Evolutionary conservation across 2,113 vertebrate species (phyloP), one percentile per base, ranked within the genome.

Genomic region (Blennius ocellaris): DNA sequence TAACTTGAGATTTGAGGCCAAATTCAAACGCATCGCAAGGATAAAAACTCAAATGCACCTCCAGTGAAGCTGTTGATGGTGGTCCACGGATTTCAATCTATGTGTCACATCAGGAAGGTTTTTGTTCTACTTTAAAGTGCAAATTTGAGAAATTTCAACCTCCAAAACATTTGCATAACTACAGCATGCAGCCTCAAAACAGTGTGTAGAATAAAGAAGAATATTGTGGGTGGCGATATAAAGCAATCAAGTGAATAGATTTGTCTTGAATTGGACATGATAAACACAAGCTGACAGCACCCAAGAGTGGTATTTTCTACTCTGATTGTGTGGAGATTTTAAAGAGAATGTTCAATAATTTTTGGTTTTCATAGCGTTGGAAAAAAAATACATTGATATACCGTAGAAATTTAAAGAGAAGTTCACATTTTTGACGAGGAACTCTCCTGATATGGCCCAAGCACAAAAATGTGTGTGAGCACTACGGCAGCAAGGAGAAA

Each of bases 141-240:
- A 62, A 44, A 72, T 79, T 57, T 67, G 53, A 69, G 55, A 65
- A 73, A 87, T 87, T 84, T 61, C 61, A 60, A 52, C 39, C 7
- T 8, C 41, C 40, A 45, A 73, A 61, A 64, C 57, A 85, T 87
- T 76, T 78, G 41, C 83, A 87, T 72, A 85, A 83, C 56, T 56
- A 38, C 80, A 64, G 59, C 63, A 50, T 44, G 48, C 59, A 51
- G 48, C 49, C 66, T 67, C 37, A 52, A 48, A 47, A 66, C 75
- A 62, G 21, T 68, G 47, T 73, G 44, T 74, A 60, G 74, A 68
- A 54, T 71, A 47, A 47, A 64, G 11, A 63, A 81, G 66, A 76
- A 58, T 73, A 66, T 58, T 80, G 73, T 78, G 63, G 76, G 58
- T 69, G 67, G 68, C 8, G 44, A 73, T 14, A 63, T 30, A 48